phyloP scores from a whole-genome alignment of 2,797 vertebrate species.

The Decapterus maruadsi region DNA sequence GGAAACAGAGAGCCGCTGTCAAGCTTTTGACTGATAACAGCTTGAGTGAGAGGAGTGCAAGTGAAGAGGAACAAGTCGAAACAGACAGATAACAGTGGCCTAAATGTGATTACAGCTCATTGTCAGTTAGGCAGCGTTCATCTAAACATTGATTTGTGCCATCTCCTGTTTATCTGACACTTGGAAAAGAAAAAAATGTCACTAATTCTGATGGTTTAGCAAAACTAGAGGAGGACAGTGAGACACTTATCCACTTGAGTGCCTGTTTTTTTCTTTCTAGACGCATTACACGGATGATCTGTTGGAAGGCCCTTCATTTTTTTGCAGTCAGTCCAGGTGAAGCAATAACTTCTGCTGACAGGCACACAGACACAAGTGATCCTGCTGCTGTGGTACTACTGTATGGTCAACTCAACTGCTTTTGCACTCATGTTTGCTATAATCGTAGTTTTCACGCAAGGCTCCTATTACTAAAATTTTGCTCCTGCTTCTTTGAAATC shows the following conservation, averaged over 20 bases:
- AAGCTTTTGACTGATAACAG: slow-evolving; percentile 78
- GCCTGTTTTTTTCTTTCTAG: background rate
- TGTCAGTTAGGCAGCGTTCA: slow-evolving; percentile 44
- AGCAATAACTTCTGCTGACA: background rate
- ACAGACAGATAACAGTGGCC: slow-evolving; percentile 62
- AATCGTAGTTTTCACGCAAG: background rate
- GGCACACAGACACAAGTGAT: background rate
- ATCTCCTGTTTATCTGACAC: slow-evolving; percentile 50
- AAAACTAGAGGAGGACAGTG: slow-evolving; percentile 9
- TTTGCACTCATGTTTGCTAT: background rate
- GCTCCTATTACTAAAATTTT: background rate
- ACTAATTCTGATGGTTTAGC: slow-evolving; percentile 21
- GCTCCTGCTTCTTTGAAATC: background rate
- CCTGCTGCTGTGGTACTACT: background rate
- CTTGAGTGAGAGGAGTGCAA: slow-evolving; percentile 67
- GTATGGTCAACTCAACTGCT: background rate
- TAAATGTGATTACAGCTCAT: slow-evolving; percentile 74
- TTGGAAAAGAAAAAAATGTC: slow-evolving; percentile 16
- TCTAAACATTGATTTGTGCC: slow-evolving; percentile 59
- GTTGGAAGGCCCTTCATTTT: background rate
- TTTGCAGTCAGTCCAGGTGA: background rate
- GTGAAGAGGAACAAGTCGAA: slow-evolving; percentile 64
- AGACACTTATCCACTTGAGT: background rate
- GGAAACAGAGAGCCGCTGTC: slow-evolving; percentile 80
- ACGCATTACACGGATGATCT: background rate